phyloP scores from a whole-genome alignment of 1,140 invertebrate genomes.

The Plodia interpunctella region DNA sequence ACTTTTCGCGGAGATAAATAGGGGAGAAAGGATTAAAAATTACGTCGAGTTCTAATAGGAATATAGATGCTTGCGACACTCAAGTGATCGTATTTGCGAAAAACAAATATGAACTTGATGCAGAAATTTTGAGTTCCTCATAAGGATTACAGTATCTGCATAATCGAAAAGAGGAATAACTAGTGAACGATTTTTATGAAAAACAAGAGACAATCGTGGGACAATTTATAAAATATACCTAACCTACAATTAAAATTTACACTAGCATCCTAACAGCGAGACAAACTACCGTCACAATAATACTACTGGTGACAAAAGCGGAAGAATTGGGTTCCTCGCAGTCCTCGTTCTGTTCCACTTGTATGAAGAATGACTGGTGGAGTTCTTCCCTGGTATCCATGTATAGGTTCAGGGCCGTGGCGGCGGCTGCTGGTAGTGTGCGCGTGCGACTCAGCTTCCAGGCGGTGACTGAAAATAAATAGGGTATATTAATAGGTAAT shows the following conservation, averaged over 20 bases:
- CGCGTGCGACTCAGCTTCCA: slow-evolving; percentile 43
- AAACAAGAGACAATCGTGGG: too few relatives aligned
- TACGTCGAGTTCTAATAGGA: too few relatives aligned
- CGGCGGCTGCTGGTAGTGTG: slow-evolving; percentile 20
- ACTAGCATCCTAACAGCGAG: slow-evolving; percentile 24
- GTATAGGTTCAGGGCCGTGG: slow-evolving; percentile 25
- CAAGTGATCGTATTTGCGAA: too few relatives aligned
- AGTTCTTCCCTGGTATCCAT: slow-evolving; percentile 31
- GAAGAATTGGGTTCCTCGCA: slow-evolving; percentile 51
- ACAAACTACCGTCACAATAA: slow-evolving; percentile 34
- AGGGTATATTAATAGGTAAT: too few relatives aligned
- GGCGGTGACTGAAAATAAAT: slow-evolving; percentile 36
- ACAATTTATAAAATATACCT: not conserved
- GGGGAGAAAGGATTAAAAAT: too few relatives aligned
- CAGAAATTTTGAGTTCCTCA: too few relatives aligned
- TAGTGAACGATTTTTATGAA: too few relatives aligned
- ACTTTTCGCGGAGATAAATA: too few relatives aligned
- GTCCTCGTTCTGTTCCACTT: slow-evolving; percentile 39
- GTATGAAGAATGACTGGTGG: slow-evolving; percentile 31
- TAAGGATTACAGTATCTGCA: too few relatives aligned
- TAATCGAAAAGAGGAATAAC: too few relatives aligned
- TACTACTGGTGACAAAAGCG: slow-evolving; percentile 45
- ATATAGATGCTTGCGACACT: too few relatives aligned
- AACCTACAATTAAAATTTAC: slow-evolving; percentile 15
- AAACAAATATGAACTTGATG: too few relatives aligned